Base-by-base conservation (phyloP, 2,888 invertebrate species). In the Sarcophaga variegata region DNA sequence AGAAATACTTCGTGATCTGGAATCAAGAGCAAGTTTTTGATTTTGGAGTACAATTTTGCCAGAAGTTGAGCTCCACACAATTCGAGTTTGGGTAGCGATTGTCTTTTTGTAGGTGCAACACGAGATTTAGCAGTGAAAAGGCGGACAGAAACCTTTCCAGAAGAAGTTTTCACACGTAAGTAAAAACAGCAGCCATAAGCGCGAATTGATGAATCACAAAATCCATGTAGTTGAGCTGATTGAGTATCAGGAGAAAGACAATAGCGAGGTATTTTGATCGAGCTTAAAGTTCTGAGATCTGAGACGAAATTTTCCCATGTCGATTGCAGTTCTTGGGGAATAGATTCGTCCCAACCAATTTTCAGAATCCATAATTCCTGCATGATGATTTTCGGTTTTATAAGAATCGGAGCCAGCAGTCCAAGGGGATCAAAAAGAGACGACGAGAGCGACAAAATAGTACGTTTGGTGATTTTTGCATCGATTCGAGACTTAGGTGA, bases 381-480 rank as follows among this genome's bases (percentile, higher is more conserved):
- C 22, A 84, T 11, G 14, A 84, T 74, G 2, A 85, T 75, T 14
- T 75, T 75, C 4, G 75, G 70, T 17, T 54, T 83, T 45, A 71
- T 74, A 63, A 84, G 67, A 14, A 84, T 22, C 49, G 70, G 79
- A 20, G 78, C 67, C 14, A 77, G 25, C 10, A 87, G 60, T 20
- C 86, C 83, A 27, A 86, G 72, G 20, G 83, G 78, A 59, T 83
- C 86, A 49, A 81, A 86, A 11, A 86, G 77, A 5, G 77, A 69
- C 20, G 86, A 81, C 25, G 78, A 66, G 8, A 75, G n/a, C 6
- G 83, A 80, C 49, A 49, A 49, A 14, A 49, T 49, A 14, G 49
- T 49, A 14, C 49, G 49, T 12, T 49, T 49, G 12, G 62, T 62
- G 27, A 63, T 45, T 62, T 62, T 63, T 3, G 14, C 12, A 47